Evolutionary conservation across 1,140 invertebrate species (phyloP).

Genomic region (Battus philenor): DNA sequence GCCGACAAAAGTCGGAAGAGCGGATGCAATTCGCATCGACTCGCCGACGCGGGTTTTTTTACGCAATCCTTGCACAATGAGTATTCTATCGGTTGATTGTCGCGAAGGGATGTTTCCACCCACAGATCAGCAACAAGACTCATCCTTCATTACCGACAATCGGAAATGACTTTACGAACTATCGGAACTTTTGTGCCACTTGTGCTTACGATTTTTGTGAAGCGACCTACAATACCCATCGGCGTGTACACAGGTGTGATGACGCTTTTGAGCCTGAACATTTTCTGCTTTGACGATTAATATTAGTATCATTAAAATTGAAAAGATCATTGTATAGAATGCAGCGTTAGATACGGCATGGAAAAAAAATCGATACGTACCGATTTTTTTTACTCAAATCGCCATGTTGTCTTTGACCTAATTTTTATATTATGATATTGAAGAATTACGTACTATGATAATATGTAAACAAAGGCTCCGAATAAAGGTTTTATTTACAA

Average conservation of each 20-base stretch:
- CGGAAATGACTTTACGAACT: slow-evolving; percentile 61
- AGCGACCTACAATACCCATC: slow-evolving; percentile 24
- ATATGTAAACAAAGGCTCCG: too few species aligned
- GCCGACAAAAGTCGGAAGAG: slow-evolving; percentile 71
- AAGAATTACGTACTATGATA: too few species aligned
- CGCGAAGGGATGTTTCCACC: slow-evolving; percentile 69
- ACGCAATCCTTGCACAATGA: slow-evolving; percentile 50
- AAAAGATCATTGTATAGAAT: background rate
- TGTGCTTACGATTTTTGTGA: slow-evolving; percentile 33
- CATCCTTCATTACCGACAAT: slow-evolving; percentile 67
- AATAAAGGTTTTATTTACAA: too few species aligned
- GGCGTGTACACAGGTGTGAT: slow-evolving; percentile 56
- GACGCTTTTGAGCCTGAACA: slow-evolving; percentile 5
- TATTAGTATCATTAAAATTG: slow-evolving; percentile 12
- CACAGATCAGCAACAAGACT: slow-evolving; percentile 50
- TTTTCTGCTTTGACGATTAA: slow-evolving; percentile 10
- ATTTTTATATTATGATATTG: too few species aligned
- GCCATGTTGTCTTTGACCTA: too few species aligned
- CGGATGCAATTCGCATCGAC: slow-evolving; percentile 71
- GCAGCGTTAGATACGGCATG: background rate
- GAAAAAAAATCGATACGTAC: too few species aligned
- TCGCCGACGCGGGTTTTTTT: slow-evolving; percentile 55
- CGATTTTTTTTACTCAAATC: too few species aligned
- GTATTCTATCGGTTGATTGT: slow-evolving; percentile 42
- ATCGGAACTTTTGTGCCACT: slow-evolving; percentile 65